Evolutionary conservation across 2,888 invertebrate species (phyloP).

Genomic region (Callinectes sapidus): DNA sequence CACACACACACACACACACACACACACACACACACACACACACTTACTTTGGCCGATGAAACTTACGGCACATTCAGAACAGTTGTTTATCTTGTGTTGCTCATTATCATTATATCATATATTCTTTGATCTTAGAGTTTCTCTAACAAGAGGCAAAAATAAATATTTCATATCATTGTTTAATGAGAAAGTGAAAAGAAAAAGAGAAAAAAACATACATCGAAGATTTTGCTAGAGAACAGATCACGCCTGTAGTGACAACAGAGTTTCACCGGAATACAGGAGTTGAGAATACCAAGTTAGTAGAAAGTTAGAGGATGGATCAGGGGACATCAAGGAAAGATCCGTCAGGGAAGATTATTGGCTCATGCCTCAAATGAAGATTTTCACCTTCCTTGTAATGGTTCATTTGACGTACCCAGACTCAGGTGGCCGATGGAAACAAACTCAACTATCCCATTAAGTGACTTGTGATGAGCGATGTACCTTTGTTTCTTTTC

Average conservation of each 20-base stretch:
- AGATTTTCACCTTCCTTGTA: background rate
- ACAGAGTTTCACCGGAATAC: background rate
- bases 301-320: background rate
- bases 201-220: background rate
- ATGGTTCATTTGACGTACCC: background rate
- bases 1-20: no score
- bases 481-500: background rate
- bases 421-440: background rate
- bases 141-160: background rate
- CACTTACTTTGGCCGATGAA: no score
- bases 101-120: no score
- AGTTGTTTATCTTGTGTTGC: no score
- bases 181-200: background rate
- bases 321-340: background rate
- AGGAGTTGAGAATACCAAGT: background rate
- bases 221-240: background rate
- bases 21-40: no score
- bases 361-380: background rate
- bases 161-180: background rate
- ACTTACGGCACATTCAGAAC: no score
- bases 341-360: background rate
- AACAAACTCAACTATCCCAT: background rate
- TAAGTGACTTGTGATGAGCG: background rate
- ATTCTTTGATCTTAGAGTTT: no score
- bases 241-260: background rate